These are phyloP conservation scores for Todiramphus saurophagus DNA, from an alignment of 2,113 vertebrate species.

Conservation along the genomic window DNA sequence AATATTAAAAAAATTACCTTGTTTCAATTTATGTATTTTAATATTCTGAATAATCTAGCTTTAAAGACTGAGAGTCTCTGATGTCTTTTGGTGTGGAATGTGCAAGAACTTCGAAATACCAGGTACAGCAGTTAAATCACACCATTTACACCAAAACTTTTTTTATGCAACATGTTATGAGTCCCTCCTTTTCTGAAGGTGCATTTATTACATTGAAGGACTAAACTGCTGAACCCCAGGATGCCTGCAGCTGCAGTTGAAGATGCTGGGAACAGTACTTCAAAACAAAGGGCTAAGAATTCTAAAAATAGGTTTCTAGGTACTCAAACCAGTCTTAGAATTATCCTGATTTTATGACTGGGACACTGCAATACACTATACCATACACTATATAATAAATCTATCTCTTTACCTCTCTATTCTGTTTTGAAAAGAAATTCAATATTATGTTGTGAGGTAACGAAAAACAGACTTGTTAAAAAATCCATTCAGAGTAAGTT, in stretches of 20 bases:
- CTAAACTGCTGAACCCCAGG: neutral
- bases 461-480: neutral
- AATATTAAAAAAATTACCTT: too few species aligned
- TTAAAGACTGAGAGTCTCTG: neutral
- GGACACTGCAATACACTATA: too few species aligned
- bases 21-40: neutral
- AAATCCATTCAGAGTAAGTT: neutral
- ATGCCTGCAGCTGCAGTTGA: neutral
- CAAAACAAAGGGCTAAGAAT: neutral
- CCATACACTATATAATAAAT: too few species aligned
- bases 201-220: neutral
- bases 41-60: neutral
- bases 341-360: neutral
- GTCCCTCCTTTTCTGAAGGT: neutral
- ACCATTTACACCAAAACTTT: neutral
- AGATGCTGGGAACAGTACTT: neutral
- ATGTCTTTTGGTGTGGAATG: neutral
- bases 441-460: neutral
- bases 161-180: neutral
- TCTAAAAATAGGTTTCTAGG: neutral
- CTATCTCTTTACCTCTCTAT: neutral
- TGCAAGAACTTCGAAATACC: neutral
- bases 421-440: neutral
- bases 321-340: neutral
- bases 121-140: neutral